Conservation (phyloP, 2,797 vertebrate genomes). For the Chelon auratus region DNA sequence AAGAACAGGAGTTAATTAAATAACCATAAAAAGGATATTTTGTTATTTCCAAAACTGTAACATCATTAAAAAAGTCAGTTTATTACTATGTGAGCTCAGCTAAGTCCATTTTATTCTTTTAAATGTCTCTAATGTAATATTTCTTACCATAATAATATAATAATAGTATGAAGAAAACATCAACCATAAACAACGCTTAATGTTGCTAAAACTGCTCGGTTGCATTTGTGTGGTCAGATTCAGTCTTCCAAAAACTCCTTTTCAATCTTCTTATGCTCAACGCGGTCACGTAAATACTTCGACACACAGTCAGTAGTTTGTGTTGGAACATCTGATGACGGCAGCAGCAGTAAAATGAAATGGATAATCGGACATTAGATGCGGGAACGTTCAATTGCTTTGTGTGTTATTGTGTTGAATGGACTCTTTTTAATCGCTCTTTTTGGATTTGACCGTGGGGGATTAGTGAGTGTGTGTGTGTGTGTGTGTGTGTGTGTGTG, state of each 20-base stretch:
- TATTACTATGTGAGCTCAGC: neutral
- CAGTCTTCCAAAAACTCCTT: neutral
- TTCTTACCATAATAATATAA: neutral
- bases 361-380: slow-evolving; percentile 21
- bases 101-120: neutral
- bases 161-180: neutral
- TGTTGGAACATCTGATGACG: slow-evolving; percentile 3
- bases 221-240: neutral
- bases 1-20: neutral
- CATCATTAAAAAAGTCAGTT: neutral
- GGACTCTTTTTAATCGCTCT: slow-evolving; percentile 57
- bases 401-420: slow-evolving; percentile 34
- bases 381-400: neutral
- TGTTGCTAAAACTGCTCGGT: neutral
- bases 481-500: neutral
- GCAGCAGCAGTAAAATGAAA: slow-evolving; percentile 16
- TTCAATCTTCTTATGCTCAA: neutral
- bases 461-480: slow-evolving; percentile 34
- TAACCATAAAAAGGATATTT: no score
- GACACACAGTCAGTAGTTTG: neutral
- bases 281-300: neutral
- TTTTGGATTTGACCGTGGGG: slow-evolving; percentile 45
- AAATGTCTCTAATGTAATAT: neutral
- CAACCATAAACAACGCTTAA: neutral
- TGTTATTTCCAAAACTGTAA: neutral